Evolutionary conservation across 2,797 vertebrate species (phyloP).

Genomic region (Karalla daura): DNA sequence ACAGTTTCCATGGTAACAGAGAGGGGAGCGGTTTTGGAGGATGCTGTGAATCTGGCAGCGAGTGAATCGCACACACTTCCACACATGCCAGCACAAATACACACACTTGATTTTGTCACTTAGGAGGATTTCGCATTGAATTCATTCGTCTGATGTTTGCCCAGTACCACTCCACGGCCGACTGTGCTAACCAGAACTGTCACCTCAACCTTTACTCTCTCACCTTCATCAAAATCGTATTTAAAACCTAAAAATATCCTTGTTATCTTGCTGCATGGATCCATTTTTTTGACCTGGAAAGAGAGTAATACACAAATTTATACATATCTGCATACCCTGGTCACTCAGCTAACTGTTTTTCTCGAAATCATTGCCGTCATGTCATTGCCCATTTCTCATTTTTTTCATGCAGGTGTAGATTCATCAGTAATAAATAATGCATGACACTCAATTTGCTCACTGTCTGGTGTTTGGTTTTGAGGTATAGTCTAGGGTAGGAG

Average conservation of each 20-base stretch:
- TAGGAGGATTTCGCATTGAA: neutral
- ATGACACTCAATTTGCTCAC: neutral
- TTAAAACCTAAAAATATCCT: neutral
- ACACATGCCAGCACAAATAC: conserved; percentile 1
- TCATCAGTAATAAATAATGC: neutral
- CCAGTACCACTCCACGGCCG: no score
- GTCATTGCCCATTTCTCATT: neutral
- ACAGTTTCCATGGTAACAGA: conserved; percentile 76
- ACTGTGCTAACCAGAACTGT: neutral
- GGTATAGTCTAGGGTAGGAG: neutral
- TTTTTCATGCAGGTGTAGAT: neutral
- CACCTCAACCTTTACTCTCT: neutral
- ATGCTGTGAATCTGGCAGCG: conserved; percentile 30
- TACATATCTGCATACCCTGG: neutral
- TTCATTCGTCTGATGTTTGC: neutral
- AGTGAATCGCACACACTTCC: conserved; percentile 29
- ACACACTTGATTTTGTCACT: conserved; percentile 10
- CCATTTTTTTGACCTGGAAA: neutral
- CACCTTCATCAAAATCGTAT: neutral
- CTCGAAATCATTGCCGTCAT: neutral
- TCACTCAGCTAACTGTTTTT: neutral
- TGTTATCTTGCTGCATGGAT: neutral
- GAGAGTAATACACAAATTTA: neutral
- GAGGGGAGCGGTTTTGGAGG: conserved; percentile 42
- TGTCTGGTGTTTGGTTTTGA: neutral